Conservation (phyloP, 2,113 vertebrate species). For the Heterocephalus glaber region DNA sequence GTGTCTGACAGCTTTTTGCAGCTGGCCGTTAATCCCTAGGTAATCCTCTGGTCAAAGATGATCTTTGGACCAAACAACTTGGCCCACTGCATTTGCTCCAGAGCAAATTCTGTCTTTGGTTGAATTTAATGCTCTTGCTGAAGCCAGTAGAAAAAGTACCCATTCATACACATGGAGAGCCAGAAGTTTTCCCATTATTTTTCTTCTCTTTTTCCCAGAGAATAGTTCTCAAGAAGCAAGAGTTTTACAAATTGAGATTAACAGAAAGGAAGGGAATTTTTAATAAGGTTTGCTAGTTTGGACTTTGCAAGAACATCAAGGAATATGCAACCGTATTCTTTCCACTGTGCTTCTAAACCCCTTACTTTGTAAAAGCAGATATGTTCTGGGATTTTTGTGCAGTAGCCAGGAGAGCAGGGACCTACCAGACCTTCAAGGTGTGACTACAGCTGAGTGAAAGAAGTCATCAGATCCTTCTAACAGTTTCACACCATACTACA, state of each 20-base stretch:
- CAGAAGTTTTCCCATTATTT: background rate
- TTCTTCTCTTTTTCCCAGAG: background rate
- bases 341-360: background rate
- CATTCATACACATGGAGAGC: background rate
- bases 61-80: slow-evolving; percentile 30
- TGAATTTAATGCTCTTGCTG: background rate
- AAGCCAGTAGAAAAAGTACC: background rate
- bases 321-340: background rate
- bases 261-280: background rate
- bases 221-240: background rate
- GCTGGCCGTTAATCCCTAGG: background rate
- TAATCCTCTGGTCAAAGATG: background rate
- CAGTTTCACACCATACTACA: background rate
- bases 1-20: background rate
- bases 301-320: background rate
- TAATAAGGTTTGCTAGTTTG: background rate
- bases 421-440: background rate
- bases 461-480: background rate
- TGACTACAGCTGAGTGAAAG: background rate
- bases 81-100: background rate
- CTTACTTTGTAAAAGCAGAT: background rate
- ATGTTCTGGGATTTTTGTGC: background rate
- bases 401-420: background rate
- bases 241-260: background rate
- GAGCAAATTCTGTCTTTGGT: slow-evolving; percentile 32